These are phyloP conservation scores for Magallana angulata DNA, from an alignment of 1,140 invertebrate genomes.

Conservation along the genomic window DNA sequence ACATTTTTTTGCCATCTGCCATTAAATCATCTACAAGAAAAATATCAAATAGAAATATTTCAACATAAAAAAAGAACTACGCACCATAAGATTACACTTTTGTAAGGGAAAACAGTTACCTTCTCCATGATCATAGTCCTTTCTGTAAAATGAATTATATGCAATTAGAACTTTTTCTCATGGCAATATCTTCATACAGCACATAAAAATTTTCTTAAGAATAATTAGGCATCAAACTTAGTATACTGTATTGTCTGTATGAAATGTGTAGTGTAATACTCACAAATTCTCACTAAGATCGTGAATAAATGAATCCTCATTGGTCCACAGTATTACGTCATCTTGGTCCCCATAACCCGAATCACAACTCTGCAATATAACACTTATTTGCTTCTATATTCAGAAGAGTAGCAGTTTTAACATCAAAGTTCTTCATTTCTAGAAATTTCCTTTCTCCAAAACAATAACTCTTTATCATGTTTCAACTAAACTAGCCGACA, in stretches of 20 bases:
- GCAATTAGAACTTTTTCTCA: neutral
- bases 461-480: too few species aligned
- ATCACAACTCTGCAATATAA: neutral
- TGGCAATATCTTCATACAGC: too few species aligned
- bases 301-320: constrained; percentile 21
- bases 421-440: neutral
- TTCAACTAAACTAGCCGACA: too few species aligned
- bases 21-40: neutral
- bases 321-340: neutral
- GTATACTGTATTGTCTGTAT: too few species aligned
- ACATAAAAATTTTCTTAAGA: too few species aligned
- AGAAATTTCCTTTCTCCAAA: too few species aligned
- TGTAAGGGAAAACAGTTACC: neutral
- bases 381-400: too few species aligned
- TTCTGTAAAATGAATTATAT: neutral
- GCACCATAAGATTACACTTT: neutral
- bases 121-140: neutral
- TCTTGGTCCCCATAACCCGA: constrained; percentile 9
- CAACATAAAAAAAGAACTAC: too few species aligned
- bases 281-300: neutral
- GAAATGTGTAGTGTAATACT: neutral
- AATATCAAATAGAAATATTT: neutral
- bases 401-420: neutral
- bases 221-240: too few species aligned
- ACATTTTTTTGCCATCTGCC: neutral